A percentile compares a stretch with the other conserved stretches of the same genome.
Evolutionary conservation across 1,140 invertebrate species (phyloP).

Genomic region (Penaeus indicus): DNA sequence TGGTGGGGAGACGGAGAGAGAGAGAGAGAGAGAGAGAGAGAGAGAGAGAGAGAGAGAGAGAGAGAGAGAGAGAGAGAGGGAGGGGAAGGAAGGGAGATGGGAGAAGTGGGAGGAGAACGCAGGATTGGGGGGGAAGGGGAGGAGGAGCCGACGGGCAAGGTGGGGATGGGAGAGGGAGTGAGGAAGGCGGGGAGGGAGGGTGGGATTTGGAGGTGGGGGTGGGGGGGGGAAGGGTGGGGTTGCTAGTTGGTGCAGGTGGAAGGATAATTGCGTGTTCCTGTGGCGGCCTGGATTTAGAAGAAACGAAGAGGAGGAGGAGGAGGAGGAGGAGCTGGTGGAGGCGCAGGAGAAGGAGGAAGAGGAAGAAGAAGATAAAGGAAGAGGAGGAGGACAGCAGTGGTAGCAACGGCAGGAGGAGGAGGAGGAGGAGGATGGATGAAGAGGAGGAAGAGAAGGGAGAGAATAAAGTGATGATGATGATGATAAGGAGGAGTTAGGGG

Average conservation of each 20-base stretch:
- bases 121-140: too few relatives aligned
- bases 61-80: neutral
- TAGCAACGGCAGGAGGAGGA: neutral
- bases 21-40: neutral
- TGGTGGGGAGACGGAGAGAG: neutral
- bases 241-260: too few relatives aligned
- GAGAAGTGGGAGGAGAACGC: too few relatives aligned
- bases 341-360: neutral
- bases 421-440: neutral
- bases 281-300: neutral
- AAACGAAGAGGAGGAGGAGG: neutral
- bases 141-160: too few relatives aligned
- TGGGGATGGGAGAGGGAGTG: too few relatives aligned
- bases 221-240: too few relatives aligned
- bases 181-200: too few relatives aligned
- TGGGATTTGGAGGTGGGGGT: too few relatives aligned
- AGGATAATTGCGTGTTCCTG: too few relatives aligned
- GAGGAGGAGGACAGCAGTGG: neutral
- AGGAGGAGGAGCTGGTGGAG: neutral
- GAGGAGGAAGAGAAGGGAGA: slow-evolving; percentile 30
- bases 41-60: neutral
- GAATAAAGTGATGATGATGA: neutral
- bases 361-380: neutral
- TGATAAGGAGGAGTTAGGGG: neutral
- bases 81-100: neutral